Percentiles rank a stretch among this genome's conserved stretches.
Evolutionary conservation across 2,888 invertebrate species (phyloP).

Genomic region (Adelphocoris suturalis): DNA sequence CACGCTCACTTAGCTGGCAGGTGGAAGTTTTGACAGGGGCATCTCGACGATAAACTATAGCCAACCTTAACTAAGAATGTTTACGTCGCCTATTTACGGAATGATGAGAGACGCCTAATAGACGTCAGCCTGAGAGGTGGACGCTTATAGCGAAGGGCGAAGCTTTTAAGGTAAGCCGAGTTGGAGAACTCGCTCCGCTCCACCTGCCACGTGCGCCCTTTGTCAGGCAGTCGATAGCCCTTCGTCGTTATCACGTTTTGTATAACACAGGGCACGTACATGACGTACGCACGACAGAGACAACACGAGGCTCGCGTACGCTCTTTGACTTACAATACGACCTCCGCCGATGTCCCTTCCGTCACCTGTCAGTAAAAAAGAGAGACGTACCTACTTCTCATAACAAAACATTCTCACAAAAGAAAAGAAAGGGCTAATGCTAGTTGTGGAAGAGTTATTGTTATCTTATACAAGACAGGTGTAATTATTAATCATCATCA

Average conservation of each 20-base stretch:
- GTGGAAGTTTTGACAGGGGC: slow-evolving; percentile 47
- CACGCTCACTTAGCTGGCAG: slow-evolving; percentile 14
- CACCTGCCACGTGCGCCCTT: slow-evolving; percentile 51
- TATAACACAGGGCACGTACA: slow-evolving; percentile 52
- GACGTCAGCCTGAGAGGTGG: slow-evolving; percentile 18
- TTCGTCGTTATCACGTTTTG: slow-evolving; percentile 61
- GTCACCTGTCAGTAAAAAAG: background rate
- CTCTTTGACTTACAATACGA: slow-evolving; percentile 25
- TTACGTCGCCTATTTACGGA: slow-evolving; percentile 33
- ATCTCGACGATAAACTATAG: slow-evolving; percentile 33
- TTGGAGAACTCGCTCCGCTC: background rate
- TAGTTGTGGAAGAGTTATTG: too few species aligned
- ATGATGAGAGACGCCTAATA: slow-evolving; percentile 25
- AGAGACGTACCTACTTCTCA: background rate
- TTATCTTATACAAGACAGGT: too few species aligned
- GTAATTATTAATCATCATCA: too few species aligned
- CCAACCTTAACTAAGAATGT: slow-evolving; percentile 12
- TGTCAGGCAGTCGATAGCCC: slow-evolving; percentile 49
- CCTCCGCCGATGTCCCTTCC: background rate
- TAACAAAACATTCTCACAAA: background rate
- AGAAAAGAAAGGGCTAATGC: background rate
- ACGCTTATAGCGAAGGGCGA: slow-evolving; percentile 13
- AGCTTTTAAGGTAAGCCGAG: slow-evolving; percentile 4
- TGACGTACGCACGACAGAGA: background rate
- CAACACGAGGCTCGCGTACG: slow-evolving; percentile 9